Percentiles rank a stretch among this genome's conserved stretches.
These are phyloP conservation scores for Halictus ligatus DNA, from an alignment of 2,888 invertebrate species.

Conservation along the genomic window DNA sequence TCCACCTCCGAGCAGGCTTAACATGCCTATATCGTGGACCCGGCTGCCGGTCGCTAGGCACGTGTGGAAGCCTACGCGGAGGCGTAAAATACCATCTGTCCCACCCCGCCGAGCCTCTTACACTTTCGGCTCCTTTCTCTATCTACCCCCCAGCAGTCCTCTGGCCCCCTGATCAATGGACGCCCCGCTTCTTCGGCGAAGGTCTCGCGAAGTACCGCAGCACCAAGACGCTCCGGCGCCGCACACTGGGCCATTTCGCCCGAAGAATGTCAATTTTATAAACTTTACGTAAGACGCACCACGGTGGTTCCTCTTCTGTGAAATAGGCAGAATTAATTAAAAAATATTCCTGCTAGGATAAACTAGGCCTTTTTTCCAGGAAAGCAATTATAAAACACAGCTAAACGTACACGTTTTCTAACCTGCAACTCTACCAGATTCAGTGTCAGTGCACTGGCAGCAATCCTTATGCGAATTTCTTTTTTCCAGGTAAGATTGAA, in stretches of 20 bases:
- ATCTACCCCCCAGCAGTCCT: neutral
- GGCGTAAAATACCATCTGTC: constrained; percentile 69
- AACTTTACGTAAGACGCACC: neutral
- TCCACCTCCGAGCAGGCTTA: constrained; percentile 49
- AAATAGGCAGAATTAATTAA: neutral
- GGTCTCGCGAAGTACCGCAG: constrained; percentile 1
- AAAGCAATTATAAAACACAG: too few relatives aligned
- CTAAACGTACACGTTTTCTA: too few relatives aligned
- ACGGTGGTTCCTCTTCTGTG: neutral
- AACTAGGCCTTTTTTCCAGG: too few relatives aligned
- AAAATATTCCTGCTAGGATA: too few relatives aligned
- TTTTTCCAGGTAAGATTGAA: too few relatives aligned
- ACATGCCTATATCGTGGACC: constrained; percentile 55
- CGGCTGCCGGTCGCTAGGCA: constrained; percentile 68
- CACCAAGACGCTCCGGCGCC: neutral
- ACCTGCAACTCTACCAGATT: too few relatives aligned
- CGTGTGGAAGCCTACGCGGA: constrained; percentile 65
- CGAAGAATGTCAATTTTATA: neutral
- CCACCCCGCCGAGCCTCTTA: constrained; percentile 37
- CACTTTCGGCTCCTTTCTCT: constrained; percentile 8
- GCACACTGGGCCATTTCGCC: neutral
- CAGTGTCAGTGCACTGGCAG: too few relatives aligned
- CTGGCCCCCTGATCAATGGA: constrained; percentile 33
- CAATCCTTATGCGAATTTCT: too few relatives aligned
- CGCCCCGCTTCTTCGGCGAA: neutral